Percentiles rank a stretch among this genome's conserved stretches.
phyloP scores from a whole-genome alignment of 2,113 vertebrate species.

The Galbula dea region DNA sequence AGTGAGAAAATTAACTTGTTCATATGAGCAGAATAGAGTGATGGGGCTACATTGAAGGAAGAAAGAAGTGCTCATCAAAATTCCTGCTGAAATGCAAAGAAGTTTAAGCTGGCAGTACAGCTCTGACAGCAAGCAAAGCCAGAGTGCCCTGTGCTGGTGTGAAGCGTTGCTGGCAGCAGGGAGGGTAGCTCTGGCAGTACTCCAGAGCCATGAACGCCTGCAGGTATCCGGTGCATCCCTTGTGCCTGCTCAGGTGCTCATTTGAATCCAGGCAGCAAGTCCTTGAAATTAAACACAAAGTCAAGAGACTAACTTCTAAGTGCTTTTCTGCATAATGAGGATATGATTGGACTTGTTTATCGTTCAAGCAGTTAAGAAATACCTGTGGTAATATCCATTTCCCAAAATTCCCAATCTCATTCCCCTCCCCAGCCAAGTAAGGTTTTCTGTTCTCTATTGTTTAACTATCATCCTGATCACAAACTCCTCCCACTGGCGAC shows the following conservation, averaged over 20 bases:
- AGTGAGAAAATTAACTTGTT: not conserved
- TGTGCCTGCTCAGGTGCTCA: not conserved
- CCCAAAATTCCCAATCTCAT: not conserved
- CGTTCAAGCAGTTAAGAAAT: not conserved
- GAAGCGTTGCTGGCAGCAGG: not conserved
- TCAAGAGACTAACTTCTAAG: constrained; percentile 5
- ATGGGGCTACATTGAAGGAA: not conserved
- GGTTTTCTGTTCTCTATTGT: not conserved
- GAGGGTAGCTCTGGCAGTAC: not conserved
- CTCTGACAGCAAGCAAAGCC: not conserved
- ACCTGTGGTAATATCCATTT: not conserved
- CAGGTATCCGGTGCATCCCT: not conserved
- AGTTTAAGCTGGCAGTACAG: not conserved
- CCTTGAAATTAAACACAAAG: constrained; percentile 19
- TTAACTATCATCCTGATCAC: not conserved
- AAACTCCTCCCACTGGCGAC: not conserved
- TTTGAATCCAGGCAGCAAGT: constrained; percentile 18
- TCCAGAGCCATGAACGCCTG: not conserved
- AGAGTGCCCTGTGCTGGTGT: not conserved
- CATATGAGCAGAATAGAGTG: not conserved
- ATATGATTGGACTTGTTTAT: not conserved
- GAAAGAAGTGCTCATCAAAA: not conserved
- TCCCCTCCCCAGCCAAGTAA: not conserved
- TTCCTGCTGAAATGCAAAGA: constrained; percentile 6
- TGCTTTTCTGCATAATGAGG: not conserved